Percentiles rank a stretch among this genome's conserved stretches.
These are phyloP conservation scores for Bergia sp. DNA, from an alignment of 92 coral and sea anemone genomes.

Conservation along the genomic window DNA sequence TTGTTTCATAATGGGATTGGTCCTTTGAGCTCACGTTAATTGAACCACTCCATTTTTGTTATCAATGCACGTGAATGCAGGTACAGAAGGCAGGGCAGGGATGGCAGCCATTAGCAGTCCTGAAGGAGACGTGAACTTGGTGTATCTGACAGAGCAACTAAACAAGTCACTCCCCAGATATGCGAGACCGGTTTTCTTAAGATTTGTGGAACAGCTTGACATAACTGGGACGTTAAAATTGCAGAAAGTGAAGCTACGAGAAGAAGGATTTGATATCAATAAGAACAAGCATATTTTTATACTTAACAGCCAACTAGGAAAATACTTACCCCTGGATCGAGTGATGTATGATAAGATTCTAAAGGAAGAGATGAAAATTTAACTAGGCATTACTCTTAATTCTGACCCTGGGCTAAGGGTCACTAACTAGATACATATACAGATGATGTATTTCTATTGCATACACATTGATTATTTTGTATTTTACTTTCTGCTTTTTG, in stretches of 20 bases:
- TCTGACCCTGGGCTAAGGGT: too few relatives aligned
- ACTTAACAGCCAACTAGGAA: slow-evolving; percentile 59
- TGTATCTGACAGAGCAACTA: slow-evolving; percentile 56
- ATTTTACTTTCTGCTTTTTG: too few relatives aligned
- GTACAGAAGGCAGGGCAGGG: slow-evolving; percentile 93
- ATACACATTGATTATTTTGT: too few relatives aligned
- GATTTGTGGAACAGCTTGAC: slow-evolving; percentile 74
- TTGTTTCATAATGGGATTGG: background rate
- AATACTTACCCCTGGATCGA: slow-evolving; percentile 62
- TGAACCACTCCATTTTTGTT: background rate
- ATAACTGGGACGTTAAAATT: slow-evolving; percentile 89
- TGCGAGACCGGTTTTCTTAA: slow-evolving; percentile 86
- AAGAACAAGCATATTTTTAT: slow-evolving; percentile 70
- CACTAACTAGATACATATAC: too few relatives aligned
- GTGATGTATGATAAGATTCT: slow-evolving; percentile 60
- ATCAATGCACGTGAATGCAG: slow-evolving; percentile 4
- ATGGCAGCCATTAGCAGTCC: slow-evolving; percentile 93
- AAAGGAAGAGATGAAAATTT: slow-evolving; percentile 73
- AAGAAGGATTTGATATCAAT: slow-evolving; percentile 81
- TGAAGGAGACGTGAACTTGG: slow-evolving; percentile 63
- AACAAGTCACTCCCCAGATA: slow-evolving; percentile 75
- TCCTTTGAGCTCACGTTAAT: background rate
- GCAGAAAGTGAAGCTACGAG: slow-evolving; percentile 79
- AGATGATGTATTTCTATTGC: too few relatives aligned
- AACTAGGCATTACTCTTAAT: background rate